phyloP scores from a whole-genome alignment of 2,113 vertebrate genomes.

The Silurus asotus region DNA sequence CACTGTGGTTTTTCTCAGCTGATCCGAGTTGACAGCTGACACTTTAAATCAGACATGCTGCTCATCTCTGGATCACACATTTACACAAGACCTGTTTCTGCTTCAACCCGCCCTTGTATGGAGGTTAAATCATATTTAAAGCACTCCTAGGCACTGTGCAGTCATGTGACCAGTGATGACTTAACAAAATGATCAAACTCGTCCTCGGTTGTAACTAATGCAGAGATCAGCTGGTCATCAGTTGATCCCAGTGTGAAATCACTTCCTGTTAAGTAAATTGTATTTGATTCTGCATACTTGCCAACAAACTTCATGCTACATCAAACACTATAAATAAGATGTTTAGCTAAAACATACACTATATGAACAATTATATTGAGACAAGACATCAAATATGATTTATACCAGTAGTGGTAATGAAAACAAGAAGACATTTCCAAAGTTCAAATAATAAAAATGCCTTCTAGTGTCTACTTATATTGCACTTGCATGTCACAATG shows the following conservation, averaged over 20 bases:
- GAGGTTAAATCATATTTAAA: background rate
- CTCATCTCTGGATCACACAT: constrained; percentile 7
- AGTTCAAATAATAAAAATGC: background rate
- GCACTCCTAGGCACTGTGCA: background rate
- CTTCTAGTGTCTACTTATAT: background rate
- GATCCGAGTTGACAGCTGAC: constrained; percentile 29
- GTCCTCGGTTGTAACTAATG: background rate
- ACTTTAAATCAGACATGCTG: constrained; percentile 16
- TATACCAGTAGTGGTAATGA: background rate
- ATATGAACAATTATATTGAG: too few relatives aligned
- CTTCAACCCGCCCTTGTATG: background rate
- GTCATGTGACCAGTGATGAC: background rate
- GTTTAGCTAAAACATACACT: background rate
- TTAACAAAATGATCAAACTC: background rate
- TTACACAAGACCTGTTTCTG: background rate
- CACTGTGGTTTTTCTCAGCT: background rate
- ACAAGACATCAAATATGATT: background rate
- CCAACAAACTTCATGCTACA: background rate
- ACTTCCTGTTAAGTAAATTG: background rate
- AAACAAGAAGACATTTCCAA: background rate
- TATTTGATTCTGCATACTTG: background rate
- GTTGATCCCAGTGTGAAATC: background rate
- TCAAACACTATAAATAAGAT: background rate
- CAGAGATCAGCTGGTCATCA: background rate
- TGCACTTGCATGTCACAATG: background rate